Percentiles rank a stretch among this genome's conserved stretches.
phyloP scores from a whole-genome alignment of 1,140 invertebrate genomes.

The Helicoverpa armigera region DNA sequence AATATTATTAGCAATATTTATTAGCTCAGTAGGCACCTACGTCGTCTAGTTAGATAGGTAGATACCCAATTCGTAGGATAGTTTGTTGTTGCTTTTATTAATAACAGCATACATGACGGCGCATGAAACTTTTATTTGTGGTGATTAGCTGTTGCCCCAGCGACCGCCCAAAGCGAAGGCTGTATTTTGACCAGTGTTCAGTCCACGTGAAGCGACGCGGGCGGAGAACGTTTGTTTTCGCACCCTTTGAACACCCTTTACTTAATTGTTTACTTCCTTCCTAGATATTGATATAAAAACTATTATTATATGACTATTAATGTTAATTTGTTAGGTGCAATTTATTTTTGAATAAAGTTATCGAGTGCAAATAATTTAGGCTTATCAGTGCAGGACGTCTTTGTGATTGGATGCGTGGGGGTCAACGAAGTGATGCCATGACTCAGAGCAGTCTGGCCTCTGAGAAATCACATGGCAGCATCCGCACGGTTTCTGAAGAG shows the following conservation, averaged over 20 bases:
- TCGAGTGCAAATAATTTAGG: not conserved
- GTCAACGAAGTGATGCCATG: conserved; percentile 65
- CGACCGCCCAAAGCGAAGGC: conserved; percentile 74
- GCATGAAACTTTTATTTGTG: conserved; percentile 82
- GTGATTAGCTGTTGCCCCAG: conserved; percentile 79
- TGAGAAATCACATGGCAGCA: conserved; percentile 73
- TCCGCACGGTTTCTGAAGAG: conserved; percentile 78
- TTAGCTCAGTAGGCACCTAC: no score
- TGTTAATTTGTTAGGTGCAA: not conserved
- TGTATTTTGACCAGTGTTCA: conserved; percentile 76
- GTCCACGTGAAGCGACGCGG: conserved; percentile 70
- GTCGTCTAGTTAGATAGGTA: not conserved
- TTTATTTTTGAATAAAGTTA: not conserved
- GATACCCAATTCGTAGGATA: not conserved
- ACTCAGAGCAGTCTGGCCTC: conserved; percentile 75
- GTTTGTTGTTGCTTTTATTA: conserved; percentile 9
- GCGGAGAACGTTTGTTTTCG: conserved; percentile 57
- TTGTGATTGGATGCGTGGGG: conserved; percentile 41
- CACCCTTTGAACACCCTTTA: conserved; percentile 18
- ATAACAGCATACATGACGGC: conserved; percentile 51
- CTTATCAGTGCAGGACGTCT: conserved; percentile 28
- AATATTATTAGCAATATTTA: no score
- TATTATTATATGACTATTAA: not conserved
- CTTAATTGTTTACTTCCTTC: no score
- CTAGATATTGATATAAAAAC: not conserved